These are phyloP conservation scores for Poecile atricapillus DNA, from an alignment of 2,113 vertebrate species.

Conservation along the genomic window DNA sequence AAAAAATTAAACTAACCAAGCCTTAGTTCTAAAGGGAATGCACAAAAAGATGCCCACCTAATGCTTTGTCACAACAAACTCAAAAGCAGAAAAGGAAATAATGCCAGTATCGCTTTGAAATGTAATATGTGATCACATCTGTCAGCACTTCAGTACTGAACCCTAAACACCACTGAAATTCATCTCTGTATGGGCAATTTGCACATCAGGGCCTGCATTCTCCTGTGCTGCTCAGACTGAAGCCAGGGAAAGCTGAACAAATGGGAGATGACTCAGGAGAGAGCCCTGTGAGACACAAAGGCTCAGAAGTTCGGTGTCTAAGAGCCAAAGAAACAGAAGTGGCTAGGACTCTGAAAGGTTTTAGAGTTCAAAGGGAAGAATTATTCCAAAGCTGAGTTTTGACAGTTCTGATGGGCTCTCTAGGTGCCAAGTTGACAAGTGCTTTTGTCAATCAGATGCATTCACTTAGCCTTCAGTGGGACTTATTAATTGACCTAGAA, in stretches of 20 bases:
- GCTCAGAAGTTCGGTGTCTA: rapidly evolving
- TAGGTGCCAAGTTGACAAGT: background rate
- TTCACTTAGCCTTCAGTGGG: background rate
- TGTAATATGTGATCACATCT: background rate
- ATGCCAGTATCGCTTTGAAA: background rate
- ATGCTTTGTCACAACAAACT: background rate
- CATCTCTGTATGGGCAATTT: background rate
- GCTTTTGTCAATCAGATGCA: constrained; percentile 3
- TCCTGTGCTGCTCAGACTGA: background rate
- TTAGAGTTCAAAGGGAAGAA: background rate
- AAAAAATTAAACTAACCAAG: background rate
- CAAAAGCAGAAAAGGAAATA: background rate
- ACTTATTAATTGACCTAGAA: background rate
- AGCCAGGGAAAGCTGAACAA: background rate
- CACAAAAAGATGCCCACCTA: background rate
- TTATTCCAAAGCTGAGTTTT: background rate
- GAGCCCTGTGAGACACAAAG: background rate
- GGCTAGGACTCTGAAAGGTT: background rate
- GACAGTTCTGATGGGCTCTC: background rate
- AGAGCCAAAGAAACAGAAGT: background rate
- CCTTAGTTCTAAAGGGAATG: background rate
- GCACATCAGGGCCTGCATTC: background rate
- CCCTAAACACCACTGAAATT: background rate
- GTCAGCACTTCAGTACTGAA: background rate
- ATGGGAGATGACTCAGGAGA: background rate